Conservation (phyloP, 2,888 invertebrate species). For the Phyto melanocephala region DNA sequence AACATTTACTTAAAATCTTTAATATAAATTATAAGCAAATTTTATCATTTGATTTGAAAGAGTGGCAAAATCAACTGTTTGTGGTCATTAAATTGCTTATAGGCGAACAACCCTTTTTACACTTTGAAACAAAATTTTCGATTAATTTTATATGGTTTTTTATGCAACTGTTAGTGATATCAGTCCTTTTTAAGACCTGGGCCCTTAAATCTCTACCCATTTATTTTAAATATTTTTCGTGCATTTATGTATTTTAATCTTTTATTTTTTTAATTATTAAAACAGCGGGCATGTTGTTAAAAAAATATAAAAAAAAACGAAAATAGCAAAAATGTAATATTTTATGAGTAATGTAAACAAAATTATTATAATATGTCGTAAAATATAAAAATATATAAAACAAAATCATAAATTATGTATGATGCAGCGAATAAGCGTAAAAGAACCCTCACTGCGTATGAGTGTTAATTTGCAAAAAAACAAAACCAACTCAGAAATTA, state of each 20-base stretch:
- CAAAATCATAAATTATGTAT: slow-evolving; percentile 52
- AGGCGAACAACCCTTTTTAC: too few relatives aligned
- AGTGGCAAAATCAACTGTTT: too few relatives aligned
- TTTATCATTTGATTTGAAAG: too few relatives aligned
- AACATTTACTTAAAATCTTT: too few relatives aligned
- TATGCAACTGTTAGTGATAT: too few relatives aligned
- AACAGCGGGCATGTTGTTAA: slow-evolving; percentile 51
- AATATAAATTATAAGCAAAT: too few relatives aligned
- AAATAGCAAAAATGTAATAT: slow-evolving; percentile 28
- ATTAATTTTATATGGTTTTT: too few relatives aligned
- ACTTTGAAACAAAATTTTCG: too few relatives aligned
- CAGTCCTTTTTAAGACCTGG: too few relatives aligned
- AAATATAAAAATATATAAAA: slow-evolving; percentile 24
- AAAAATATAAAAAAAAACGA: not conserved
- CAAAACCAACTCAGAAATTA: slow-evolving; percentile 34
- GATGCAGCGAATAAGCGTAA: slow-evolving; percentile 15
- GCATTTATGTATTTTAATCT: slow-evolving; percentile 17
- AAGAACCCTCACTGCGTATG: slow-evolving; percentile 36
- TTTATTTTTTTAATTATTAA: slow-evolving; percentile 45
- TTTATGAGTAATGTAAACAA: slow-evolving; percentile 48
- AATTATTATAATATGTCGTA: slow-evolving; percentile 40
- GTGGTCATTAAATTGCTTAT: too few relatives aligned
- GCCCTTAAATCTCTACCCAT: too few relatives aligned
- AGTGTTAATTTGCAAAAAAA: slow-evolving; percentile 44
- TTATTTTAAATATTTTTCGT: not conserved